phyloP scores from a whole-genome alignment of 35 echinoderm and acorn worm species.

The Amphiura filiformis region DNA sequence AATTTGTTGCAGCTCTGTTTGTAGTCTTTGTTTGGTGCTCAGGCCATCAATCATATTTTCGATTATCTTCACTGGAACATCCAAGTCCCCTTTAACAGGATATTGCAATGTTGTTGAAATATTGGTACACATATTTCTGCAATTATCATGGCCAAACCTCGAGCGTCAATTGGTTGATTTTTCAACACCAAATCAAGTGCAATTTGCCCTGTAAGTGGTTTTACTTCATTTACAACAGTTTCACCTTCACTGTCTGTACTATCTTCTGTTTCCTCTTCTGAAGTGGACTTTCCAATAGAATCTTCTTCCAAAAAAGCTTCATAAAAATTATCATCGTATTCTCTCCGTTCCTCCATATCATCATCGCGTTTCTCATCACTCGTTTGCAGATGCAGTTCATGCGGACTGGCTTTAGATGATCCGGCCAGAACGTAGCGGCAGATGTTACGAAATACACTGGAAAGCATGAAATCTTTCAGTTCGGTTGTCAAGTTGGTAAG shows the following conservation, averaged over 20 bases:
- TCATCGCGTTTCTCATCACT: too few relatives aligned
- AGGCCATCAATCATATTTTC: background rate
- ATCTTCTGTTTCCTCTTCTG: background rate
- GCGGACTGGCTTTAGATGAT: too few relatives aligned
- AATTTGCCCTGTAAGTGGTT: too few relatives aligned
- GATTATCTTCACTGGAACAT: background rate
- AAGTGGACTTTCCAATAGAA: background rate
- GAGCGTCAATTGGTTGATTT: background rate
- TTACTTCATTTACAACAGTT: too few relatives aligned
- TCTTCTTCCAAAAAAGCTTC: background rate
- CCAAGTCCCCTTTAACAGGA: background rate
- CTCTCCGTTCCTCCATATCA: too few relatives aligned
- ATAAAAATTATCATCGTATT: too few relatives aligned
- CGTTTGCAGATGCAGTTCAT: too few relatives aligned
- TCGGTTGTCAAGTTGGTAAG: background rate
- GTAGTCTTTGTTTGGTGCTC: background rate
- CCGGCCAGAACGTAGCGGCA: background rate
- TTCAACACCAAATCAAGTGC: background rate
- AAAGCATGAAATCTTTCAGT: background rate
- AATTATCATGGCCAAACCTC: background rate
- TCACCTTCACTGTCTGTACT: background rate
- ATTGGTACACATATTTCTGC: background rate
- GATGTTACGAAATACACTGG: conserved; percentile 20
- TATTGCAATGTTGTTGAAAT: background rate
- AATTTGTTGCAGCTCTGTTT: background rate